A percentile compares a stretch with the other conserved stretches of the same genome.
Evolutionary conservation across 2,113 vertebrate species (phyloP).

Genomic region (Corvus hawaiiensis): DNA sequence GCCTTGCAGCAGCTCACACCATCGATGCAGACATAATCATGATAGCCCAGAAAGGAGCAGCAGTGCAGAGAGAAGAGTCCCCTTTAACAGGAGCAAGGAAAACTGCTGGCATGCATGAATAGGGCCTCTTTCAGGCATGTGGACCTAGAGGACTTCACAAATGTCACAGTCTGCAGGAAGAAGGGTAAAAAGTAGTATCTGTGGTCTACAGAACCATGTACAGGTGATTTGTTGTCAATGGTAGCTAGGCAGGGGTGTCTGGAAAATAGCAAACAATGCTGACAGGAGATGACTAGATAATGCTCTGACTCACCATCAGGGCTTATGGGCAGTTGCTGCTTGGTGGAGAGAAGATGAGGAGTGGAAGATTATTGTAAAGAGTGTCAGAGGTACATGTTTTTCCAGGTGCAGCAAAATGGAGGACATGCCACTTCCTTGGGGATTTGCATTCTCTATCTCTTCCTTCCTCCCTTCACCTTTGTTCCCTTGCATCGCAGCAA

Average conservation of each 20-base stretch:
- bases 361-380: neutral
- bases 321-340: neutral
- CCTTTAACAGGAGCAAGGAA: neutral
- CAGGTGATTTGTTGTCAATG: neutral
- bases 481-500: neutral
- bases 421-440: neutral
- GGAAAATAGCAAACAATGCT: neutral
- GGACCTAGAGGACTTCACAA: neutral
- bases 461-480: neutral
- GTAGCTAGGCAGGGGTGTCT: neutral
- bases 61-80: neutral
- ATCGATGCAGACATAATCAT: accelerated
- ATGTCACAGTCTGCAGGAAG: neutral
- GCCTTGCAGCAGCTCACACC: neutral
- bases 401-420: neutral
- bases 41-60: neutral
- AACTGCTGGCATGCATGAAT: neutral
- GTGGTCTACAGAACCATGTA: neutral
- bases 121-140: neutral
- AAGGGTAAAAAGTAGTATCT: neutral
- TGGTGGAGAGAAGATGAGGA: neutral
- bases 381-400: accelerated
- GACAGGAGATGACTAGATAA: neutral
- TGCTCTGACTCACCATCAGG: neutral
- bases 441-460: neutral